A percentile compares a stretch with the other conserved stretches of the same genome.
phyloP scores from a whole-genome alignment of 2,888 invertebrate species.

The Yponomeuta sedellus region DNA sequence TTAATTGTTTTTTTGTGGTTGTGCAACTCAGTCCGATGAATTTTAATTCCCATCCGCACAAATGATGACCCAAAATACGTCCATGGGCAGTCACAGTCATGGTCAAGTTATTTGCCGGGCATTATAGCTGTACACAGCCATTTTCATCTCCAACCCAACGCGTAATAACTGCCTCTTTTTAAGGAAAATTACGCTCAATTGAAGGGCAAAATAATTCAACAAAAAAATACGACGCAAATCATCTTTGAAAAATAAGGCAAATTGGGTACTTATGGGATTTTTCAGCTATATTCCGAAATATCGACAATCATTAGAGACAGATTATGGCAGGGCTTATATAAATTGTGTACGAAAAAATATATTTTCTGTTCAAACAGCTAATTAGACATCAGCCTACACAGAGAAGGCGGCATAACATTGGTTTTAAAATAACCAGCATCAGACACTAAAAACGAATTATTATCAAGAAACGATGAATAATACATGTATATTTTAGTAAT shows the following conservation, averaged over 20 bases:
- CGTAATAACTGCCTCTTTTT: slow-evolving; percentile 45
- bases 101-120: too few species aligned
- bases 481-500: too few species aligned
- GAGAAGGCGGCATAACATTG: neutral
- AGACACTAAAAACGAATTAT: slow-evolving; percentile 23
- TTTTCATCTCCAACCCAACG: slow-evolving; percentile 49
- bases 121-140: slow-evolving; percentile 32
- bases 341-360: neutral
- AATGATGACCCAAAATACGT: too few species aligned
- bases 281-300: slow-evolving; percentile 3
- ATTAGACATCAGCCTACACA: neutral
- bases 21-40: too few species aligned
- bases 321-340: neutral
- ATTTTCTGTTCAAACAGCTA: neutral
- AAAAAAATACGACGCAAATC: slow-evolving; percentile 61
- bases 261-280: slow-evolving; percentile 65
- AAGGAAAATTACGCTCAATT: slow-evolving; percentile 57
- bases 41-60: too few species aligned
- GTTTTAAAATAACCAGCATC: slow-evolving; percentile 7
- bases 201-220: slow-evolving; percentile 60
- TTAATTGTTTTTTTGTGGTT: too few species aligned
- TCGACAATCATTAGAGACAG: slow-evolving; percentile 11
- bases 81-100: too few species aligned
- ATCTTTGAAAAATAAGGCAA: slow-evolving; percentile 56
- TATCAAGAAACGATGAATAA: neutral